A percentile compares a stretch with the other conserved stretches of the same genome.
phyloP scores from a whole-genome alignment of 2,888 invertebrate genomes.

The Agrotis puta region DNA sequence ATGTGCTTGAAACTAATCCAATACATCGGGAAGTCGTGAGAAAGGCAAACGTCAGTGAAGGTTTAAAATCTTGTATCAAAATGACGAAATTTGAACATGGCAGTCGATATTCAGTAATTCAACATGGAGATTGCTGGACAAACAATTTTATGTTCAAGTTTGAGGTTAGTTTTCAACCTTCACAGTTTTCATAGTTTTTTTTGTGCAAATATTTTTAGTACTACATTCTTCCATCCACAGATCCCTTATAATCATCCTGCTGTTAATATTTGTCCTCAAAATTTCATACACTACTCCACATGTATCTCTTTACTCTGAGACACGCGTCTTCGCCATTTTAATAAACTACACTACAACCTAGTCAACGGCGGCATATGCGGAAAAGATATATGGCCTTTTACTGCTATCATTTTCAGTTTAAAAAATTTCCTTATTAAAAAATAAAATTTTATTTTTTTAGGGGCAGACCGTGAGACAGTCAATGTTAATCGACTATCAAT shows the following conservation, averaged over 20 bases:
- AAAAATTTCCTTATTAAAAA: neutral
- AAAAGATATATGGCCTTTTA: too few species aligned
- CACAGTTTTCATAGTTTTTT: neutral
- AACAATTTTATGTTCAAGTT: constrained; percentile 75
- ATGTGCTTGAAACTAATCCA: constrained; percentile 59
- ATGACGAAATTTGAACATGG: constrained; percentile 50
- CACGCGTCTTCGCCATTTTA: neutral
- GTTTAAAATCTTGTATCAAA: constrained; percentile 28
- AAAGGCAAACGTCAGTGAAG: constrained; percentile 36
- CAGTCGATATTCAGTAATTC: constrained; percentile 69
- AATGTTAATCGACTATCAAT: constrained; percentile 75
- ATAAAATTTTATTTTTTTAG: constrained; percentile 61
- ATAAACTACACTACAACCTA: too few species aligned
- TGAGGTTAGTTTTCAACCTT: constrained; percentile 60
- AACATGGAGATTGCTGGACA: constrained; percentile 78
- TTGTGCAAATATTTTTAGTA: neutral
- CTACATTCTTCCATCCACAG: neutral
- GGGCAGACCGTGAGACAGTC: constrained; percentile 61
- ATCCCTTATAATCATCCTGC: too few species aligned
- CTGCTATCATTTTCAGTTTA: too few species aligned
- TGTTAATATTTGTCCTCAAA: neutral
- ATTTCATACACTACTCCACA: neutral
- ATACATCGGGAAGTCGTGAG: constrained; percentile 56
- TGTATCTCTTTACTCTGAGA: neutral
- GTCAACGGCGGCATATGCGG: too few species aligned